Base-by-base conservation (phyloP, 1,140 invertebrate species). In the Caenorhabditis briggsae region DNA sequence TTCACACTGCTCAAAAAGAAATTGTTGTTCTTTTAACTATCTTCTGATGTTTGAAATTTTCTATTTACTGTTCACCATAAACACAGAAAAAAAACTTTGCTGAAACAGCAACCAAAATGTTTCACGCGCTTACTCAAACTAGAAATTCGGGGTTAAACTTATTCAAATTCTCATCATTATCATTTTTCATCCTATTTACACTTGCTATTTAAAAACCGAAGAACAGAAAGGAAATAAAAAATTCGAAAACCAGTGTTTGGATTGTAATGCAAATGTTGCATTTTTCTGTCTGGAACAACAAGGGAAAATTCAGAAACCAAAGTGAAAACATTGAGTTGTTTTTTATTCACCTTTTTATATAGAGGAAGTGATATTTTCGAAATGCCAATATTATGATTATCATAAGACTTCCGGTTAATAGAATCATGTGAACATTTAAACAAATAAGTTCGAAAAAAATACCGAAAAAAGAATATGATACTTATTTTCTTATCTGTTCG, bases 381-480 rank as follows among this genome's bases (percentile, higher is more conserved):
- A n/a, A 18, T 16, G n/a, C 12, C 56, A 58, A 1, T 11, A 61
- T 25, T 23, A 61, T 61, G 8, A 16, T 43, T 16, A 46, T 70
- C 64, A 70, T 16, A 18, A 18, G 64, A 70, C 64, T 16, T 70
- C 64, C 33, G 33, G 64, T 61, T 11, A 61, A 14, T 11, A 61
- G 14, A 43, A 14, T 65, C 33, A 70, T 70, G 23, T 12, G 20
- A 5, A 18, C 14, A 43, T 43, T 46, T 70, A 46, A 14, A 70
- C 64, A 70, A 43, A 46, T n/a, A 70, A 46, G 64, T 59, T 59
- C 8, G n/a, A 23, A 16, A 70, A 70, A 70, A 43, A 70, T 43
- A n/a, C n/a, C 59, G 5, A 61, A 61, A 7, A 61, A 61, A 33
- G 33, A 33, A 0, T 33, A 61, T 43, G 5, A 41, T 46, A 43